Conservation (phyloP, 1,140 invertebrate species). For the Diplogasteroides magnus region DNA sequence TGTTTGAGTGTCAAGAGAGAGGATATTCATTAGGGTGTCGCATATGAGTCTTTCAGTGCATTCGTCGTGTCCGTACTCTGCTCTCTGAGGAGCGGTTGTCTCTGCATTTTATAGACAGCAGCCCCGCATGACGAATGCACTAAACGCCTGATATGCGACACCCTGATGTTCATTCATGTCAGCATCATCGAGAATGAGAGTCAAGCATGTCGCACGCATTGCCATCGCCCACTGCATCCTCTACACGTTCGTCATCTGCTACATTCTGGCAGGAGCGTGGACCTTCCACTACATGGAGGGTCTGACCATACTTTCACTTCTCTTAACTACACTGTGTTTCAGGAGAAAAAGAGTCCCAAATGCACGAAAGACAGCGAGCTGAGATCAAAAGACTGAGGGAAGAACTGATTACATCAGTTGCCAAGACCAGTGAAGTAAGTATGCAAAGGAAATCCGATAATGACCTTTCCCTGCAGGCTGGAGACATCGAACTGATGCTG, state of each 20-base stretch:
- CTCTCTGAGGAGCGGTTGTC: too few relatives aligned
- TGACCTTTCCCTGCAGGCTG: slow-evolving; percentile 17
- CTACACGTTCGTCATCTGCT: slow-evolving; percentile 47
- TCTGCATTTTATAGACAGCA: too few relatives aligned
- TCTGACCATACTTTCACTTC: slow-evolving; percentile 34
- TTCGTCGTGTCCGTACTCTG: too few relatives aligned
- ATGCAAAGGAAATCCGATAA: slow-evolving; percentile 4
- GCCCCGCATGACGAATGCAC: too few relatives aligned
- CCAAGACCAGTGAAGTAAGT: slow-evolving; percentile 24
- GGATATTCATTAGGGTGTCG: too few relatives aligned
- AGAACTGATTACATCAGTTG: slow-evolving; percentile 17
- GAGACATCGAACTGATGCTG: slow-evolving; percentile 35
- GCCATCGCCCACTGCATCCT: slow-evolving; percentile 42
- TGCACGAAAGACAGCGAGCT: slow-evolving; percentile 15
- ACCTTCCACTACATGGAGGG: slow-evolving; percentile 49
- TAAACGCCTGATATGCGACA: too few relatives aligned
- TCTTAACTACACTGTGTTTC: slow-evolving; percentile 13
- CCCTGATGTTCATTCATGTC: too few relatives aligned
- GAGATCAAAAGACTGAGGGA: slow-evolving; percentile 13
- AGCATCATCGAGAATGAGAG: slow-evolving; percentile 10
- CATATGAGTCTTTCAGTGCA: too few relatives aligned
- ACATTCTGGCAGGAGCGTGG: slow-evolving; percentile 42
- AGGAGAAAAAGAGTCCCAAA: slow-evolving; percentile 16
- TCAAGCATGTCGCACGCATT: slow-evolving; percentile 21
- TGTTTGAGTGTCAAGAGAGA: too few relatives aligned